Evolutionary conservation across 2,888 invertebrate species (phyloP).

Genomic region (Stomorhina lunata): DNA sequence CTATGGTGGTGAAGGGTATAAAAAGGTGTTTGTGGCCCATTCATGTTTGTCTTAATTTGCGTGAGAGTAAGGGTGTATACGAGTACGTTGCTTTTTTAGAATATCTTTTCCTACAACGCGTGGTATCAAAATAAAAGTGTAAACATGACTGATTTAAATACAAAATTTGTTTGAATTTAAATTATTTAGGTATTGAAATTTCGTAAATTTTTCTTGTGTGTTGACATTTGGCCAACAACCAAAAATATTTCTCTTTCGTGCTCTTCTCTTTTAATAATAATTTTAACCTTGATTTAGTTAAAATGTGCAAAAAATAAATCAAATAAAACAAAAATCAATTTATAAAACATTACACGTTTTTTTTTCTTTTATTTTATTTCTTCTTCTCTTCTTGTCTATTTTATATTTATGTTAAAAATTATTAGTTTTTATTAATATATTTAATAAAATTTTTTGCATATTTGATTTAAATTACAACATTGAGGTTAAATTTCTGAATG

Average conservation of each 20-base stretch:
- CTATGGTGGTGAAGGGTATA: too few relatives aligned
- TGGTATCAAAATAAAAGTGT: too few relatives aligned
- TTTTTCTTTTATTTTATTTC: not conserved
- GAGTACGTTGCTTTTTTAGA: too few relatives aligned
- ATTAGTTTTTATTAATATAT: too few relatives aligned
- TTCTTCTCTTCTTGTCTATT: not conserved
- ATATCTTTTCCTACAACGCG: too few relatives aligned
- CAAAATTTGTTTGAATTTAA: slow-evolving; percentile 15
- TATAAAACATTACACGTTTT: slow-evolving; percentile 15
- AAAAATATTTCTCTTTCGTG: slow-evolving; percentile 18
- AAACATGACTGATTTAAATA: too few relatives aligned
- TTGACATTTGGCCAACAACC: slow-evolving; percentile 64
- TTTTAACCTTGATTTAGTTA: slow-evolving; percentile 75
- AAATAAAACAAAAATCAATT: not conserved
- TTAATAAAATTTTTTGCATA: slow-evolving; percentile 14
- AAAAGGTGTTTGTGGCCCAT: too few relatives aligned
- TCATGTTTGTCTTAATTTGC: too few relatives aligned
- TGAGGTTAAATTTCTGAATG: not conserved
- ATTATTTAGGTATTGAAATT: slow-evolving; percentile 12
- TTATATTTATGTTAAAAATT: slow-evolving; percentile 6
- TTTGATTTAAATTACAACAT: slow-evolving; percentile 28
- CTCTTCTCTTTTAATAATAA: slow-evolving; percentile 66
- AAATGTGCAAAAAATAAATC: slow-evolving; percentile 17
- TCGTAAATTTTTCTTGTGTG: not conserved
- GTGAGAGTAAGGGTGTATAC: too few relatives aligned